phyloP scores from a whole-genome alignment of 1,140 invertebrate genomes.

The Aphidius gifuensis region DNA sequence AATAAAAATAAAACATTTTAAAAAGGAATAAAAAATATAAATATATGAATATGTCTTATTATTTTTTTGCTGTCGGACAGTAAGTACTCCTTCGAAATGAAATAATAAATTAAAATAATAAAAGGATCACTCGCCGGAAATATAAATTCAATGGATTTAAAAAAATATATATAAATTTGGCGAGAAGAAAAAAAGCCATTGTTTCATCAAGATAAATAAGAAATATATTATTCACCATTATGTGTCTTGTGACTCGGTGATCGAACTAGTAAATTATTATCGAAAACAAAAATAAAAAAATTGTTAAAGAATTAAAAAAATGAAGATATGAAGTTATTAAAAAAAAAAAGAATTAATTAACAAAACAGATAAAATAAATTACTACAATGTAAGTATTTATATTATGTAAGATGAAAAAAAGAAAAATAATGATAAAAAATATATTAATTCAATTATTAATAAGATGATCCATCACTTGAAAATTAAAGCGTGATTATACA shows the following conservation, averaged over 20 bases:
- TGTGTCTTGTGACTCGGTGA: constrained; percentile 31
- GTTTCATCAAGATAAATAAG: constrained; percentile 8
- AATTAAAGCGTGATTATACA: constrained; percentile 1
- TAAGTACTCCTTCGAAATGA: constrained; percentile 8
- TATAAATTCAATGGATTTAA: neutral
- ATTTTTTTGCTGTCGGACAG: neutral
- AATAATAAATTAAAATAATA: neutral
- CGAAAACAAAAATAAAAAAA: constrained; percentile 15
- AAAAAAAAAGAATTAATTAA: too few species aligned
- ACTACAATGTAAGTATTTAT: constrained; percentile 18
- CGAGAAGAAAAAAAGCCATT: constrained; percentile 3
- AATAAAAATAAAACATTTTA: neutral
- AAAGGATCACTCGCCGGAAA: neutral
- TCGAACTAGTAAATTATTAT: constrained; percentile 26
- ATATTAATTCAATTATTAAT: neutral
- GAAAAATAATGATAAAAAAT: constrained; percentile 2
- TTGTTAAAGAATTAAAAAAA: neutral
- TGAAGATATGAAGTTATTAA: constrained; percentile 4
- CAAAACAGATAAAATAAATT: neutral
- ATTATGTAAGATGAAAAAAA: constrained; percentile 1
- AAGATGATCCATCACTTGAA: neutral
- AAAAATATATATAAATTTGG: neutral
- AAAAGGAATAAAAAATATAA: too few species aligned
- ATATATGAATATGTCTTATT: neutral
- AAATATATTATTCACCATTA: constrained; percentile 29